Evolutionary conservation across 2,888 invertebrate species (phyloP), one percentile per base, ranked within the genome.

Genomic region (Cephus nigrinus): DNA sequence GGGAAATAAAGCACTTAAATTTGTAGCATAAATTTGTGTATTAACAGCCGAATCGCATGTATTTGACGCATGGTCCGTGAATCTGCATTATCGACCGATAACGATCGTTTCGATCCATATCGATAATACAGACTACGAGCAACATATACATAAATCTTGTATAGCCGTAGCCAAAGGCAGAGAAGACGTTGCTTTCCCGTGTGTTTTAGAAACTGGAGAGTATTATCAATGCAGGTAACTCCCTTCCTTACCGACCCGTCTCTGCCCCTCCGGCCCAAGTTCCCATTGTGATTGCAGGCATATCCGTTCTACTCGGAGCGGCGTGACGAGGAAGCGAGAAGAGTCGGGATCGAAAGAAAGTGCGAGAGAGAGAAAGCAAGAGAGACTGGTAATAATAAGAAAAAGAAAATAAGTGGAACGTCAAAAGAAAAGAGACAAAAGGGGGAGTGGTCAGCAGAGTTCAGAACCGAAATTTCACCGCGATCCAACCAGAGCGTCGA

Each of bases 191-290:
- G 35, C 74, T 74, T 74, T 35, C 74, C 3, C 23, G 74, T 15
- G 35, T 34, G 30, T 35, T 83, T 77, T 80, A 77, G 79, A 73
- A 80, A 75, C 79, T 81, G 80, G 78, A 79, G 80, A 82, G 78
- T 79, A 76, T 79, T 78, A 80, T 79, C 75, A 74, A 71, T 71
- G 71, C 71, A 31, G 31, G 31, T 32, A 33, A 2, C 71, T 11
- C 23, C 55, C 36, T 36, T 36, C 36, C 36, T 36, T 15, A 15
- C 40, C 40, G 40, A 15, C 15, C 40, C 15, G 40, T 0, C 40
- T 40, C 2, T 15, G 5, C 15, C 15, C 40, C 15, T 5, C 75
- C 12, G 35, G n/a, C 71, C 55, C 34, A 35, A 31, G 32, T 68
- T 23, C 69, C 75, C 76, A 78, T 81, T 73, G 81, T 74, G 76